Evolutionary conservation across 2,888 invertebrate genomes (phyloP), one percentile per base, ranked within the genome.

Genomic region (Acanthosepion esculentum): DNA sequence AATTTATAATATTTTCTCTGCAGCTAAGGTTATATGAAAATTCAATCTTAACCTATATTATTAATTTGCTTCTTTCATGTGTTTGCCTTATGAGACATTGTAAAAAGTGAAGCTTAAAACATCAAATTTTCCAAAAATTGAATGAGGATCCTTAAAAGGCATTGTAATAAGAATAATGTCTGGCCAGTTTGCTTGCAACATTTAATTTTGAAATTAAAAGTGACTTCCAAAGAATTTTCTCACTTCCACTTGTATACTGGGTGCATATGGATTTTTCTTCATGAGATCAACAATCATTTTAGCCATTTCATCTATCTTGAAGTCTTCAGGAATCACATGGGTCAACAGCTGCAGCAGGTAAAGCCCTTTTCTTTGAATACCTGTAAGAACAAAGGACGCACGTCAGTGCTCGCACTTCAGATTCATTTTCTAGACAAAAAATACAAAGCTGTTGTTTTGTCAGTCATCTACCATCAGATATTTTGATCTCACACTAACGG

Each of bases 341-440:
- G 96, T 95, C 94, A 97, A 94, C 29, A 97, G 95, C 95, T 97
- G 97, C n/a, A 97, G 94, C 23, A 96, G 95, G 59, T 97, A 96
- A 92, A 97, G 94, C 5, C 97, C 97, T 95, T 97, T 97, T 96
- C 96, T 96, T 95, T 96, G 96, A 29, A 97, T 96, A 92, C 96
- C 97, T 97, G 95, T 5, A 95, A 94, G 94, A 48, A 94, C 2
- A 26, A n/a, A 92, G n/a, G 18, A 59, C 8, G 23, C 23, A 48
- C 41, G 12, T 20, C 29, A 23, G 91, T 78, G 48, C 6, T 2
- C 23, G 8, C 33, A 64, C 48, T 41, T 41, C 12, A 55, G 59
- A 91, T 33, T 29, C 10, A 78, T 55, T 91, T 48, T 41, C 29
- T 20, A 12, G 91, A 48, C 8, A 50, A 91, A 91, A 48, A 29